Percentiles rank a stretch among this genome's conserved stretches.
phyloP scores from a whole-genome alignment of 2,888 invertebrate species.

The Apoderus coryli region DNA sequence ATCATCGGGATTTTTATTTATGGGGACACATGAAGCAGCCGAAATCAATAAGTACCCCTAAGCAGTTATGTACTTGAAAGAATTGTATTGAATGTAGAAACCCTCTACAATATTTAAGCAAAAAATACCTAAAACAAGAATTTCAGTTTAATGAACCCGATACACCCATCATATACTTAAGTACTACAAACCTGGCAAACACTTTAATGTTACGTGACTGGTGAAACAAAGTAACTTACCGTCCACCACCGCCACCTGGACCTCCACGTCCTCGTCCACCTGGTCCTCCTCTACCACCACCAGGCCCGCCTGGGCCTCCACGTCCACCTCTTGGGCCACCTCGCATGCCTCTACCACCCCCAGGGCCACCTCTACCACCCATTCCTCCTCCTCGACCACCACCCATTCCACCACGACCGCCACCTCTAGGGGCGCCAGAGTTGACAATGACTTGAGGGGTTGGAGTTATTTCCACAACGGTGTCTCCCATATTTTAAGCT shows the following conservation, averaged over 20 bases:
- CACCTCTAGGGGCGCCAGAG: constrained; percentile 10
- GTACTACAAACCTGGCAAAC: no score
- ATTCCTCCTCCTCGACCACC: constrained; percentile 9
- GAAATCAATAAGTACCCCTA: no score
- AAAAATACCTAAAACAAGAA: no score
- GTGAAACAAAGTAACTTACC: constrained; percentile 14
- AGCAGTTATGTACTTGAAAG: no score
- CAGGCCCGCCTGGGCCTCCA: constrained; percentile 9
- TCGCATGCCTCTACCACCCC: constrained; percentile 15
- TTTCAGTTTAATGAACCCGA: no score
- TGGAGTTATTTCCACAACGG: constrained; percentile 12
- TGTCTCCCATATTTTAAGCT: constrained; percentile 14
- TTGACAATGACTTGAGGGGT: constrained; percentile 4
- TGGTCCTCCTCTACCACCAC: constrained; percentile 16
- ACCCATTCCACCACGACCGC: constrained; percentile 15
- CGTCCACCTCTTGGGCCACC: constrained; percentile 15
- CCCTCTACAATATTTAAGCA: no score
- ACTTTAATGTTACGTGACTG: constrained; percentile 13
- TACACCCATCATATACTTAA: no score
- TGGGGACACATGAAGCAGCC: no score
- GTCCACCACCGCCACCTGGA: constrained; percentile 12
- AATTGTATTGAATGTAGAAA: no score
- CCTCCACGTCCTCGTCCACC: constrained; percentile 23
- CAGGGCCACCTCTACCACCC: constrained; percentile 8
- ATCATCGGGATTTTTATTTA: no score